Base-by-base conservation (phyloP, 2,113 vertebrate genomes). In the Thamnaconus septentrionalis region DNA sequence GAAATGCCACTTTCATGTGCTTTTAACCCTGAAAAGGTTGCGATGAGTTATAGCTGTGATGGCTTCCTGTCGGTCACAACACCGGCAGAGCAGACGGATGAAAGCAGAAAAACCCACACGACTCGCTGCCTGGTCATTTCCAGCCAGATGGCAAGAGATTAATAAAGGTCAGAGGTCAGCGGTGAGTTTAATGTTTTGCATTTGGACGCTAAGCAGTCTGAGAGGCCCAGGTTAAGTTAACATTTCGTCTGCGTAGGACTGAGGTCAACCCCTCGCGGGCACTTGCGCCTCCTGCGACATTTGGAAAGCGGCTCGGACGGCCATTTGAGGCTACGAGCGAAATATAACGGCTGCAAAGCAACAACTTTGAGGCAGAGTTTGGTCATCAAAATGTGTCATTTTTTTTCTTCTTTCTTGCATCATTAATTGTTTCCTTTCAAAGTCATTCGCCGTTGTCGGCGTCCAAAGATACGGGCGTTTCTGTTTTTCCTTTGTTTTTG, bases 81-180 rank as follows among this genome's bases (percentile, higher is more conserved):
- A 31, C 18, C 18, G 18, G 18, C 18, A 31, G 18, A 31, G 18
- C 18, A 31, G 18, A 31, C 18, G 18, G 18, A 31, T 31, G 18
- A 2, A 31, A 31, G 18, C 18, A 31, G 18, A 31, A 31, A 31
- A 31, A 2, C 18, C 18, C 18, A 31, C 18, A 2, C 18, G 18
- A 31, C 18, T 31, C 18, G 18, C 18, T 31, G 18, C 18, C 18
- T 31, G 18, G 18, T 31, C 18, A 31, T 31, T 31, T 31, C 49
- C 42, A 9, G 55, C 78, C 66, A 50, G 54, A 64, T 68, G 10
- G 7, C 56, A 45, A 67, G 79, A 76, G 62, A 72, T 31, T 31
- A 31, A 31, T 61, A 71, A 67, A 83, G 75, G 61, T 82, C 70
- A 81, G 54, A 54, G 12, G 73, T 45, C 49, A 67, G 42, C 41